These are phyloP conservation scores for Misgurnus mizolepis DNA, from an alignment of 2,113 vertebrate genomes.

Conservation along the genomic window DNA sequence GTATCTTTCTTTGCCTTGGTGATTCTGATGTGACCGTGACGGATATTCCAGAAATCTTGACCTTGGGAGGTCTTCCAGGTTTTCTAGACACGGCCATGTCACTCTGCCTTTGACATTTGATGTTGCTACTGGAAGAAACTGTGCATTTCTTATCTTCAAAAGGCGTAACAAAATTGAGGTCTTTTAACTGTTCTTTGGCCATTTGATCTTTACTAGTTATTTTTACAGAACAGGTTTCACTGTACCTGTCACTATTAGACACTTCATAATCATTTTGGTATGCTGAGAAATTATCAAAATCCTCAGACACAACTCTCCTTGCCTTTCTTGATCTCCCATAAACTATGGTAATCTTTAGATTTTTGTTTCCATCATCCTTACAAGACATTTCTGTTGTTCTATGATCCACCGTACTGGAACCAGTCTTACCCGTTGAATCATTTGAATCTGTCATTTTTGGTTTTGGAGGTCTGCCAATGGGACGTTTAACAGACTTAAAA, in stretches of 20 bases:
- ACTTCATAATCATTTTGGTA: conserved; percentile 61
- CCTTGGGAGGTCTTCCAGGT: conserved; percentile 90
- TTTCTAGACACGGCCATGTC: conserved; percentile 77
- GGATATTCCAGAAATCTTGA: conserved; percentile 94
- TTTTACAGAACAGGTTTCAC: conserved; percentile 47
- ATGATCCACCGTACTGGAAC: conserved; percentile 52
- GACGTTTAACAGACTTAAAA: conserved; percentile 86
- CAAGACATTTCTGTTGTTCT: conserved; percentile 54
- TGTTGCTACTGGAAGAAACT: conserved; percentile 74
- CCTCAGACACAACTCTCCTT: conserved; percentile 86
- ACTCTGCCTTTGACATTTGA: conserved; percentile 77
- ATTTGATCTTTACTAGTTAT: conserved; percentile 59
- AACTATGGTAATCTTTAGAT: conserved; percentile 88
- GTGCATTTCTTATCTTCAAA: conserved; percentile 74
- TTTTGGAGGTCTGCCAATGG: conserved; percentile 90
- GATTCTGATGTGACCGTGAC: conserved; percentile 86
- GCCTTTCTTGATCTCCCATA: conserved; percentile 91
- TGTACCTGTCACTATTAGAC: conserved; percentile 49
- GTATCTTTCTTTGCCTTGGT: conserved; percentile 87
- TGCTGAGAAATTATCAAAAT: conserved; percentile 67
- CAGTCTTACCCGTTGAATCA: conserved; percentile 56
- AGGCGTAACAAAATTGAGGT: conserved; percentile 76
- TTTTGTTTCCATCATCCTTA: conserved; percentile 79
- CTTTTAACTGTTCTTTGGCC: conserved; percentile 58
- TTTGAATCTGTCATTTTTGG: conserved; percentile 69